Percentiles rank a stretch among this genome's conserved stretches.
Evolutionary conservation across 1,140 invertebrate species (phyloP).

Genomic region (Brachionus asplanchnoidis): DNA sequence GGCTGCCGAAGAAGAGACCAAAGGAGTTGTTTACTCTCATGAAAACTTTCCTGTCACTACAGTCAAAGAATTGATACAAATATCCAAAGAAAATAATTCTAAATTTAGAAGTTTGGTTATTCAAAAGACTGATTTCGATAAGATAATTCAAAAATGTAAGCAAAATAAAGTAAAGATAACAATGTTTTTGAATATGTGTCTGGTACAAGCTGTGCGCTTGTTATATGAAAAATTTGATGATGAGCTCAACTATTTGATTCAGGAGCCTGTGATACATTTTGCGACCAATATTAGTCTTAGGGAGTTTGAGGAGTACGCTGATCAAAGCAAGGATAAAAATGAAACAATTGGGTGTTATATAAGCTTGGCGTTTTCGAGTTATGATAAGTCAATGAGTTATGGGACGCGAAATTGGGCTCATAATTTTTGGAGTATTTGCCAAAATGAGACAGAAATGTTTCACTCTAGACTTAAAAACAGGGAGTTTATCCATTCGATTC

Average conservation of each 20-base stretch:
- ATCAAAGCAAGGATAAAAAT: neutral
- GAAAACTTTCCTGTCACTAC: neutral
- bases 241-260: neutral
- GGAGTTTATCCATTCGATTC: neutral
- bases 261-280: slow-evolving; percentile 3
- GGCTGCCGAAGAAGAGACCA: neutral
- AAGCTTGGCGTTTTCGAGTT: neutral
- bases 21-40: neutral
- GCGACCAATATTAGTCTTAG: slow-evolving; percentile 23
- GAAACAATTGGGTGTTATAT: slow-evolving; percentile 21
- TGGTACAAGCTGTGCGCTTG: neutral
- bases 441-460: slow-evolving; percentile 3
- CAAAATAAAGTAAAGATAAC: slow-evolving; percentile 27
- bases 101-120: slow-evolving; percentile 30
- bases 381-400: neutral
- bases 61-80: neutral
- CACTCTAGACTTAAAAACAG: neutral
- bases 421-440: neutral
- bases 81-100: slow-evolving; percentile 21
- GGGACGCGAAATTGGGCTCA: neutral
- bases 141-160: slow-evolving; percentile 21
- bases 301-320: neutral
- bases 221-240: slow-evolving; percentile 4
- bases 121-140: neutral
- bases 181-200: slow-evolving; percentile 18